These are phyloP conservation scores for Mesoclemmys tuberculata DNA, from an alignment of 2,113 vertebrate genomes.

Conservation along the genomic window DNA sequence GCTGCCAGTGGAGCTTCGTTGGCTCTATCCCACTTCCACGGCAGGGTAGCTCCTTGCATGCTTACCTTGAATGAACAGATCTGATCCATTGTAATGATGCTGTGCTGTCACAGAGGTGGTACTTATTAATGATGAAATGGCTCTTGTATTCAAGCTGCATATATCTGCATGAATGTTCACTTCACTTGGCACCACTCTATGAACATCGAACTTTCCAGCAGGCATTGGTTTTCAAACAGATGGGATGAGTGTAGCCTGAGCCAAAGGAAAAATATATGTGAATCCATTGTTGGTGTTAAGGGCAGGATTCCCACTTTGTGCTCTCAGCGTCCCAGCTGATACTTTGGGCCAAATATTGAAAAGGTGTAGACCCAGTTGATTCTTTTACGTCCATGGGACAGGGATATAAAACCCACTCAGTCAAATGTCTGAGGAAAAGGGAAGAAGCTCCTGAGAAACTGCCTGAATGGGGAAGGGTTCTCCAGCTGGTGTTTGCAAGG, in stretches of 20 bases:
- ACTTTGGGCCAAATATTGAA: neutral
- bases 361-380: neutral
- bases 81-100: neutral
- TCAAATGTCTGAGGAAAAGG: neutral
- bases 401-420: neutral
- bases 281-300: conserved; percentile 11
- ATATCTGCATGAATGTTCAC: neutral
- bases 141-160: neutral
- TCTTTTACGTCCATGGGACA: neutral
- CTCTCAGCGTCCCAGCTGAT: neutral
- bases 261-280: neutral
- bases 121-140: neutral
- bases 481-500: neutral
- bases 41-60: neutral
- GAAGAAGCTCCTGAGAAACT: neutral
- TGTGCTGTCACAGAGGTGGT: neutral
- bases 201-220: neutral
- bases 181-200: neutral
- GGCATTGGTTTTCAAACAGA: conserved; percentile 9
- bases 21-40: neutral
- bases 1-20: neutral
- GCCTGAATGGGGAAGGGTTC: neutral
- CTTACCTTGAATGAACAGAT: neutral
- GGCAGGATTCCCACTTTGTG: conserved; percentile 3
- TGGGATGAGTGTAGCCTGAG: conserved; percentile 23